Conservation (phyloP, 2,797 vertebrate species). For the Halcyon smyrnensis region DNA sequence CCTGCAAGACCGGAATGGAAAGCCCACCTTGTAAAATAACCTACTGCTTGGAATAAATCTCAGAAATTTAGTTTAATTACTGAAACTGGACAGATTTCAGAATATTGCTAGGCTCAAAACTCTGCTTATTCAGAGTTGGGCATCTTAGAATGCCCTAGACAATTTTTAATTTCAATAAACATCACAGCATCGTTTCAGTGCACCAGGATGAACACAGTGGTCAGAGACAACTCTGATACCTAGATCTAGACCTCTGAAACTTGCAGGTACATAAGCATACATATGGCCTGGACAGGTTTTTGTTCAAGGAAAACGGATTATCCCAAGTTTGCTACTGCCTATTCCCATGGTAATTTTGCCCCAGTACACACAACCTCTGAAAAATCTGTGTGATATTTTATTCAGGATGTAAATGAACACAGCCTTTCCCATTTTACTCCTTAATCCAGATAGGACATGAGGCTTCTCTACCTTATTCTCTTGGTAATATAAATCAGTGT, state of each 20-base stretch:
- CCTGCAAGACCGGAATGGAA: background rate
- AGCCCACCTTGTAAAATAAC: background rate
- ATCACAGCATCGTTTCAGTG: background rate
- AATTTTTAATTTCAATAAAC: background rate
- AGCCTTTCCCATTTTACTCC: background rate
- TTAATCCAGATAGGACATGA: background rate
- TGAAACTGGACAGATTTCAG: background rate
- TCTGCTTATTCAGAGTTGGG: background rate
- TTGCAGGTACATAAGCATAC: rapidly evolving
- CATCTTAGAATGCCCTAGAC: background rate
- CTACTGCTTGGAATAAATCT: background rate
- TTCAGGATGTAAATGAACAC: background rate
- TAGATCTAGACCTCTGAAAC: background rate
- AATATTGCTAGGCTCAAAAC: background rate
- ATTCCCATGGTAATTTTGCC: background rate
- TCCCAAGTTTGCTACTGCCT: background rate
- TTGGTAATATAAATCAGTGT: background rate
- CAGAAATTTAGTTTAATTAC: background rate
- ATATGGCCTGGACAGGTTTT: background rate
- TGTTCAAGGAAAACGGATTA: background rate
- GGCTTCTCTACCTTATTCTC: background rate
- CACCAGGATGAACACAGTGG: background rate
- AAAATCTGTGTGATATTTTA: background rate
- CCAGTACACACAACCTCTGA: background rate
- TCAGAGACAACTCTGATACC: background rate